phyloP scores from a whole-genome alignment of 1,140 invertebrate genomes.

The Anastrepha obliqua region DNA sequence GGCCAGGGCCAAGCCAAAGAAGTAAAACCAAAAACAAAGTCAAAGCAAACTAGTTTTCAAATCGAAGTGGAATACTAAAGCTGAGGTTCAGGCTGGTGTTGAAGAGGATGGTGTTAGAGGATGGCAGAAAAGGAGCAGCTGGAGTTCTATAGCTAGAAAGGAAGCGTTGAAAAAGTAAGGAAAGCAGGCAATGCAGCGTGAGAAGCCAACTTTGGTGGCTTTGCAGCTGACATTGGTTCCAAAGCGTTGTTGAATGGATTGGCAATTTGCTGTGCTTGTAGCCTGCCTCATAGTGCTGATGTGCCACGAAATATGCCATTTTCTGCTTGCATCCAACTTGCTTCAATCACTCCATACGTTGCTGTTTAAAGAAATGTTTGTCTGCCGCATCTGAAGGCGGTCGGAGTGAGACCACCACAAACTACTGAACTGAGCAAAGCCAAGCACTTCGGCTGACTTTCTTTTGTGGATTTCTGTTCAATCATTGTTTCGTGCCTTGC shows the following conservation, averaged over 20 bases:
- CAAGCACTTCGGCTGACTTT: no score
- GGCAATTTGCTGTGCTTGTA: neutral
- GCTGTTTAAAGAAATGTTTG: no score
- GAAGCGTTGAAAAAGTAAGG: neutral
- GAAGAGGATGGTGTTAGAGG: neutral
- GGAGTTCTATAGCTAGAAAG: neutral
- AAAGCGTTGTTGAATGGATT: neutral
- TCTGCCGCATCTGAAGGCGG: no score
- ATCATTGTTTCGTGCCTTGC: no score
- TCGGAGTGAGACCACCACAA: no score
- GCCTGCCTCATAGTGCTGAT: neutral
- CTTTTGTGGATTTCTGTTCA: no score
- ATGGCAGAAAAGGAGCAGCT: neutral
- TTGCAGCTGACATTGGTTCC: constrained; percentile 9
- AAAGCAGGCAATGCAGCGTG: neutral
- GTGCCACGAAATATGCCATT: neutral
- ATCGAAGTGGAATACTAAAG: neutral
- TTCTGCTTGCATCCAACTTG: no score
- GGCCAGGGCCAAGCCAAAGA: neutral
- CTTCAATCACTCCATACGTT: no score
- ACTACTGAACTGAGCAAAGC: no score
- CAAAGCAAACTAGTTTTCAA: constrained; percentile 1
- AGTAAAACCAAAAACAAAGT: neutral
- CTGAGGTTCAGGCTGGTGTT: no score
- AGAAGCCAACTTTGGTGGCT: neutral